These are phyloP conservation scores for Apocrypta bakeri DNA, from an alignment of 1,140 invertebrate species.

Conservation along the genomic window DNA sequence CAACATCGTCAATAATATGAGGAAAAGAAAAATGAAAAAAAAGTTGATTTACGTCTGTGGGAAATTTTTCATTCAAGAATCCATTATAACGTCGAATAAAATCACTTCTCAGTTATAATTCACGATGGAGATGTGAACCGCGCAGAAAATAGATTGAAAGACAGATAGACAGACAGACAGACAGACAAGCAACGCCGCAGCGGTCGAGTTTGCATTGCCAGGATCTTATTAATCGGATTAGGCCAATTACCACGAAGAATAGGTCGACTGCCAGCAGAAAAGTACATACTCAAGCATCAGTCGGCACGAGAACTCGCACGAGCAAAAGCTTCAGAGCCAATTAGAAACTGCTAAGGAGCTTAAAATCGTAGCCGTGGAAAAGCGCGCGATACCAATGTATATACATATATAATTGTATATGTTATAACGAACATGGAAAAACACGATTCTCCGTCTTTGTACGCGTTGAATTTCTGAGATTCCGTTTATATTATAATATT, in stretches of 20 bases:
- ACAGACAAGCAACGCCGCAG: neutral
- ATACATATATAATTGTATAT: too few relatives aligned
- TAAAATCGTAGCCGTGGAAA: slow-evolving; percentile 41
- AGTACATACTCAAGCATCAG: neutral
- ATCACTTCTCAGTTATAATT: neutral
- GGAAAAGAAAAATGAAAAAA: too few relatives aligned
- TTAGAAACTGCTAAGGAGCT: slow-evolving; percentile 51
- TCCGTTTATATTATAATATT: too few relatives aligned
- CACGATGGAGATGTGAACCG: neutral
- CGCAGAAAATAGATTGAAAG: neutral
- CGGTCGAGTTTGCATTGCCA: slow-evolving; percentile 23
- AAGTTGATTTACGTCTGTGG: too few relatives aligned
- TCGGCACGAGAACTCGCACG: neutral
- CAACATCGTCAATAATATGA: too few relatives aligned
- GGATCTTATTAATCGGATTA: slow-evolving; percentile 51
- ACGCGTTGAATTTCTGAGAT: too few relatives aligned
- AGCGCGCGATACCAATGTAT: slow-evolving; percentile 20
- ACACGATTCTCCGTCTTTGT: too few relatives aligned
- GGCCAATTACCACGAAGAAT: slow-evolving; percentile 42
- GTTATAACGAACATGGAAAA: too few relatives aligned
- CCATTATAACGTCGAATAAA: too few relatives aligned
- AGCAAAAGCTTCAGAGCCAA: slow-evolving; percentile 46
- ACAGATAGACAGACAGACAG: neutral
- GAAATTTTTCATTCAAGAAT: too few relatives aligned
- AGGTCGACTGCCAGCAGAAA: neutral